Conservation (phyloP, 2,888 invertebrate species). For the Spilosoma lubricipeda region DNA sequence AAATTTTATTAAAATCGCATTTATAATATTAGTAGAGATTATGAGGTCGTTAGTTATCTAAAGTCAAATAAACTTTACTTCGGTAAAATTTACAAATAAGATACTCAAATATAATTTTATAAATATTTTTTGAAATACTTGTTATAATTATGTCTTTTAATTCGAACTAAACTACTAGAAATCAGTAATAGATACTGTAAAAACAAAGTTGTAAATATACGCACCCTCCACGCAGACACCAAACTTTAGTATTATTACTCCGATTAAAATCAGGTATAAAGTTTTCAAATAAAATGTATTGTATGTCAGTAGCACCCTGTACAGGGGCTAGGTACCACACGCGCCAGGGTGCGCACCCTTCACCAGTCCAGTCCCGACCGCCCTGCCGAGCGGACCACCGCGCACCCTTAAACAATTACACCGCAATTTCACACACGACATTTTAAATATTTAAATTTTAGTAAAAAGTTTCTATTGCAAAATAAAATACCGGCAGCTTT, state of each 20-base stretch:
- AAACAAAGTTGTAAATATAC: conserved; percentile 1
- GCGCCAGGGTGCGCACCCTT: conserved; percentile 78
- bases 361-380: conserved; percentile 79
- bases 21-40: background rate
- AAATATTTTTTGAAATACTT: background rate
- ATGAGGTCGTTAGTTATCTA: background rate
- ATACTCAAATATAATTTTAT: background rate
- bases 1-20: background rate
- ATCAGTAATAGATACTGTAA: background rate
- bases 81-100: background rate
- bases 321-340: conserved; percentile 70
- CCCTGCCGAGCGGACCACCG: conserved; percentile 77
- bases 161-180: background rate
- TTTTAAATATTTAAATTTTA: conserved; percentile 48
- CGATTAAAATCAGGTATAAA: conserved; percentile 47
- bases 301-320: conserved; percentile 58
- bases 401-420: conserved; percentile 72
- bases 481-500: conserved; percentile 15
- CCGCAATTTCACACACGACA: conserved; percentile 27
- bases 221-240: conserved; percentile 5
- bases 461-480: conserved; percentile 34
- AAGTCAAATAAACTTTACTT: background rate
- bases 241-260: conserved; percentile 42
- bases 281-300: conserved; percentile 38
- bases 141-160: background rate